A percentile compares a stretch with the other conserved stretches of the same genome.
Evolutionary conservation across 2,797 vertebrate genomes (phyloP).

Genomic region (Xerus rutilus): DNA sequence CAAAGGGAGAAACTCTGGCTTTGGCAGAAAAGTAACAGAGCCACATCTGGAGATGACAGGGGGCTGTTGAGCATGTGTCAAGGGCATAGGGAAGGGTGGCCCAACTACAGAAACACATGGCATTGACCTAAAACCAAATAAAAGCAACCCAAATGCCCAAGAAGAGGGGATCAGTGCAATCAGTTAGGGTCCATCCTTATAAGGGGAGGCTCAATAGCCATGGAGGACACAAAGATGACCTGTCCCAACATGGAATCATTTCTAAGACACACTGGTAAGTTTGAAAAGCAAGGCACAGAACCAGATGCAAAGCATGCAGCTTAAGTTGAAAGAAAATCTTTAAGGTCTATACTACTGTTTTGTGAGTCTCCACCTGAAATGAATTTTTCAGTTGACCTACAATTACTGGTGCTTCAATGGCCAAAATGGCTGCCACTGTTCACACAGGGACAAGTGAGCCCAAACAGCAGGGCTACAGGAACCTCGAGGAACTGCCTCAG

Average conservation of each 20-base stretch:
- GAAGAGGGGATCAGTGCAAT: neutral
- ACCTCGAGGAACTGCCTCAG: accelerated
- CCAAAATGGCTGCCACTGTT: too few species aligned
- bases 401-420: neutral
- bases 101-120: neutral
- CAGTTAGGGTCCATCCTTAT: neutral
- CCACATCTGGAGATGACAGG: neutral
- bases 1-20: neutral
- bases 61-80: accelerated
- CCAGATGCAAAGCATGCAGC: neutral
- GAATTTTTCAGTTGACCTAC: neutral
- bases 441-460: accelerated
- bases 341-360: neutral
- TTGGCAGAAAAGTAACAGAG: neutral
- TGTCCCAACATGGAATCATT: neutral
- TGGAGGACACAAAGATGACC: neutral
- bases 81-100: accelerated
- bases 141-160: neutral
- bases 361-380: neutral
- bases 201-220: neutral
- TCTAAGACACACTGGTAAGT: neutral
- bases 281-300: neutral
- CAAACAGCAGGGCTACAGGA: accelerated
- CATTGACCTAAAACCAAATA: accelerated
- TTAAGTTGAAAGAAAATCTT: neutral